Evolutionary conservation across 1,140 invertebrate species (phyloP).

Genomic region (Melipona quadrifasciata): DNA sequence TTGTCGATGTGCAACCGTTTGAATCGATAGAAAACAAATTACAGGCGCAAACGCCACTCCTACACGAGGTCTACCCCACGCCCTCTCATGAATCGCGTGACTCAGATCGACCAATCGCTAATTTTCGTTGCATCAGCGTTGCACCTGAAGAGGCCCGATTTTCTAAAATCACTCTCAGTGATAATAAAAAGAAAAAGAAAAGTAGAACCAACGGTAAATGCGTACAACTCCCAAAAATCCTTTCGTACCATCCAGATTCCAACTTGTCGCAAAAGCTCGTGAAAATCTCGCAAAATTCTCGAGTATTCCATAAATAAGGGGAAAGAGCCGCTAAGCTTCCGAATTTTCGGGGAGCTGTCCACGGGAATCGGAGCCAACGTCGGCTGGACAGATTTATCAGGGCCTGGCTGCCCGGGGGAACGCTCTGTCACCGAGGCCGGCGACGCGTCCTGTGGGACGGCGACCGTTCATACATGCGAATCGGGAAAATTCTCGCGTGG

Average conservation of each 20-base stretch:
- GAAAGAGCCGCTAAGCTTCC: background rate
- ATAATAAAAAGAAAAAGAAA: background rate
- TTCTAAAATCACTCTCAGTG: no score
- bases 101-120: no score
- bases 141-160: no score
- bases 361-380: conserved; percentile 75
- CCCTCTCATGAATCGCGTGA: no score
- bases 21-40: no score
- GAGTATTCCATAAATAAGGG: background rate
- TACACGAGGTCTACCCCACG: no score
- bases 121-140: no score
- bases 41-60: no score
- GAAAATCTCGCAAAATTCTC: background rate
- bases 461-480: conserved; percentile 76
- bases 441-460: conserved; percentile 72
- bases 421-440: conserved; percentile 71
- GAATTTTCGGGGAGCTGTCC: conserved; percentile 30
- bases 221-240: background rate
- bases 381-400: conserved; percentile 75
- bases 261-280: background rate
- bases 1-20: no score
- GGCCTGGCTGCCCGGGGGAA: conserved; percentile 64
- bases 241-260: background rate
- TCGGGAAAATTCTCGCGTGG: conserved; percentile 74
- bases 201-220: background rate